Evolutionary conservation across 2,113 vertebrate species (phyloP).

Genomic region (Syngnathus floridae): DNA sequence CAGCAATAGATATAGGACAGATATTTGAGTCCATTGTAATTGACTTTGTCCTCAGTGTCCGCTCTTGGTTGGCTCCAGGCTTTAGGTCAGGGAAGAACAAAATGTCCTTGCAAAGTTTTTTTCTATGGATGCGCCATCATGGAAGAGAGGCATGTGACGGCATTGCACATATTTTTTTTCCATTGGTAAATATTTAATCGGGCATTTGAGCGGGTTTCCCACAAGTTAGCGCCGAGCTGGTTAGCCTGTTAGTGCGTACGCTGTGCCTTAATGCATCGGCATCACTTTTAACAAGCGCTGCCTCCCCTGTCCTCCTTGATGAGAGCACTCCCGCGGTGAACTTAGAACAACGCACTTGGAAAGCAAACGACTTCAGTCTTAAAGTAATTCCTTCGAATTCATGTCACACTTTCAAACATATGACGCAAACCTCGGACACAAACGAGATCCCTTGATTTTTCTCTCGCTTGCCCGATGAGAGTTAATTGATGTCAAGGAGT

Average conservation of each 20-base stretch:
- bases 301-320: constrained; percentile 27
- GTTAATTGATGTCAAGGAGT: constrained; percentile 57
- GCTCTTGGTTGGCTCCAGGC: constrained; percentile 62
- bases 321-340: constrained; percentile 25
- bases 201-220: constrained; percentile 53
- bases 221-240: constrained; percentile 57
- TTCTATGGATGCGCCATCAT: constrained; percentile 41
- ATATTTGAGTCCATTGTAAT: constrained; percentile 59
- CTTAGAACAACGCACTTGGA: constrained; percentile 20
- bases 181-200: constrained; percentile 65
- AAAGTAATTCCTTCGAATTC: constrained; percentile 40
- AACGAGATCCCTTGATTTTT: constrained; percentile 31
- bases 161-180: constrained; percentile 24
- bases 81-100: constrained; percentile 61
- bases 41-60: constrained; percentile 53
- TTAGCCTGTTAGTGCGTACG: constrained; percentile 43
- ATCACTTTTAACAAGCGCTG: constrained; percentile 56
- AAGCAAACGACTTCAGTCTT: constrained; percentile 12
- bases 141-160: constrained; percentile 36
- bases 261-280: constrained; percentile 29
- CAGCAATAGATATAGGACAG: constrained; percentile 60
- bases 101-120: constrained; percentile 64
- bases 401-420: constrained; percentile 27
- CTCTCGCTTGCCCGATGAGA: constrained; percentile 28
- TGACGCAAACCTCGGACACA: constrained; percentile 64